phyloP scores from a whole-genome alignment of 1,140 invertebrate genomes.

The Platyura marginata region DNA sequence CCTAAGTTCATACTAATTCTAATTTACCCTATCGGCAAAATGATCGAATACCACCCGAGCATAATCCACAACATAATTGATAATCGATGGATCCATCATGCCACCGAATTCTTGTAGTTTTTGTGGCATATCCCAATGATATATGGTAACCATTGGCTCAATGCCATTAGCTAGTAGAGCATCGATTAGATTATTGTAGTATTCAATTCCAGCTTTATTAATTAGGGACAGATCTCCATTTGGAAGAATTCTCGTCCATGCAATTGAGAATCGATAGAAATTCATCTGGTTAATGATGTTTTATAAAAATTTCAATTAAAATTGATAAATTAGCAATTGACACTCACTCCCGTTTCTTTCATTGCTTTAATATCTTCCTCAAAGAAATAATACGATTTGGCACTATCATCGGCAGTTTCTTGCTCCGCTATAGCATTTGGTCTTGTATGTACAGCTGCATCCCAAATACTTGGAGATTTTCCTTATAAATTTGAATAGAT shows the following conservation, averaged over 20 bases:
- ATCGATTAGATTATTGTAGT: slow-evolving; percentile 41
- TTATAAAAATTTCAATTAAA: slow-evolving; percentile 1
- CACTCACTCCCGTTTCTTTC: slow-evolving; percentile 10
- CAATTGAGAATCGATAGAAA: slow-evolving; percentile 33
- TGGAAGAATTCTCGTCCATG: slow-evolving; percentile 36
- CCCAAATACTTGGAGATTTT: slow-evolving; percentile 37
- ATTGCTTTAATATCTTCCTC: slow-evolving; percentile 28
- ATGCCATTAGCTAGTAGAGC: slow-evolving; percentile 31
- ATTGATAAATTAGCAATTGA: too few relatives aligned
- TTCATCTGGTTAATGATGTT: slow-evolving; percentile 20
- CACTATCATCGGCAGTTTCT: slow-evolving; percentile 28
- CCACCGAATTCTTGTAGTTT: slow-evolving; percentile 35
- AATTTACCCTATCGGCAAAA: slow-evolving; percentile 30
- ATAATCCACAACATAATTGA: slow-evolving; percentile 33
- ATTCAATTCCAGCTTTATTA: slow-evolving; percentile 33
- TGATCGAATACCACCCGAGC: slow-evolving; percentile 27
- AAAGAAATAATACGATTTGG: slow-evolving; percentile 31
- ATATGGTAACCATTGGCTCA: slow-evolving; percentile 33
- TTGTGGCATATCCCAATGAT: slow-evolving; percentile 37
- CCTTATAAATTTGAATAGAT: too few relatives aligned
- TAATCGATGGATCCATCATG: slow-evolving; percentile 29
- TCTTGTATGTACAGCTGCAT: slow-evolving; percentile 28
- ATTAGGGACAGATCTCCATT: slow-evolving; percentile 30
- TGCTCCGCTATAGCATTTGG: slow-evolving; percentile 24
- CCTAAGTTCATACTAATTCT: slow-evolving; percentile 16